Evolutionary conservation across 2,888 invertebrate species (phyloP).

Genomic region (Lepetodrilus schrolli): DNA sequence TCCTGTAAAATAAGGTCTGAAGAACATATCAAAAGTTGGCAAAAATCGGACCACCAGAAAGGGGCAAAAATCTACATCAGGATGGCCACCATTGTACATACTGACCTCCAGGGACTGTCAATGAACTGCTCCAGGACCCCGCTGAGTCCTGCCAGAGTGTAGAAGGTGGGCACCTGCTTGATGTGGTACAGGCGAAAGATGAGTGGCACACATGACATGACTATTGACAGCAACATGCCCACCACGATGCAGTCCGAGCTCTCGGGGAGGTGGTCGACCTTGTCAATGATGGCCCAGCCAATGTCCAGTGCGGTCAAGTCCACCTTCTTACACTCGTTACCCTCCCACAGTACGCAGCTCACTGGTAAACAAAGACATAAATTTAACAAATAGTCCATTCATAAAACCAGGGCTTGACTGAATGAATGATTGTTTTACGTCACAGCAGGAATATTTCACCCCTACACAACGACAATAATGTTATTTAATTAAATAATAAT

Average conservation of each 20-base stretch:
- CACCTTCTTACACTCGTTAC: conserved; percentile 90
- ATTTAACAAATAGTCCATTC: background rate
- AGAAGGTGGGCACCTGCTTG: conserved; percentile 49
- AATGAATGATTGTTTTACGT: background rate
- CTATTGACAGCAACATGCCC: conserved; percentile 73
- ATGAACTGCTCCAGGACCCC: conserved; percentile 35
- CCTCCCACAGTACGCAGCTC: conserved; percentile 96
- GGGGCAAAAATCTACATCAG: too few species aligned
- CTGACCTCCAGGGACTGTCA: conserved; percentile 57
- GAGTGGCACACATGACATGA: conserved; percentile 65
- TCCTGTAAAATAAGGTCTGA: too few species aligned
- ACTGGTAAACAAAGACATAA: conserved; percentile 79
- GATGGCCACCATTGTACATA: too few species aligned
- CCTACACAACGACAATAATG: too few species aligned
- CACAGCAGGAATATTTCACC: background rate
- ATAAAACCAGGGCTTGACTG: background rate
- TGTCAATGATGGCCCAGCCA: conserved; percentile 92
- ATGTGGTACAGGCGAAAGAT: conserved; percentile 65
- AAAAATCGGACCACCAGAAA: too few species aligned
- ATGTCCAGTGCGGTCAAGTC: conserved; percentile 95
- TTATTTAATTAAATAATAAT: background rate
- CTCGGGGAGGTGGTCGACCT: conserved; percentile 88
- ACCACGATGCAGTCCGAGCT: conserved; percentile 86
- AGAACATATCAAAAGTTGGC: too few species aligned
- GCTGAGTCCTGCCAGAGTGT: conserved; percentile 38